These are phyloP conservation scores for Lasioglossum leucozonium DNA, from an alignment of 2,888 invertebrate species.

Conservation along the genomic window DNA sequence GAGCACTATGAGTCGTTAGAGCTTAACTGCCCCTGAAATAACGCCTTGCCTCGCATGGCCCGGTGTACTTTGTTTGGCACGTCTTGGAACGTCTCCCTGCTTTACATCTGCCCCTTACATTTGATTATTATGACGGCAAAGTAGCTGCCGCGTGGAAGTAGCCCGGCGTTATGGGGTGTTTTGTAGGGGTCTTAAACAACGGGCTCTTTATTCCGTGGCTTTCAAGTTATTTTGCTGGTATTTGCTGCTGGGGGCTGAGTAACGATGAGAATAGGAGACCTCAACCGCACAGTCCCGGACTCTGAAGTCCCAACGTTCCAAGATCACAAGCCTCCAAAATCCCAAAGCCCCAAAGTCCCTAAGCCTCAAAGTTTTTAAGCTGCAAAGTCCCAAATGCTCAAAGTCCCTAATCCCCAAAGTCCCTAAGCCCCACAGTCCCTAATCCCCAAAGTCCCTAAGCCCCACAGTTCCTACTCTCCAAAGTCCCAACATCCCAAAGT, in stretches of 20 bases:
- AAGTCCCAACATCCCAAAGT: too few relatives aligned
- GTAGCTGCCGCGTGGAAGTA: not conserved
- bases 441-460: too few relatives aligned
- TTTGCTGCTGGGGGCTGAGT: not conserved
- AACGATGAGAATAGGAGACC: not conserved
- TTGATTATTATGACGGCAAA: not conserved
- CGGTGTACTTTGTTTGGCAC: conserved; percentile 48
- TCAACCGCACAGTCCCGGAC: not conserved
- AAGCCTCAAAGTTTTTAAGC: too few relatives aligned
- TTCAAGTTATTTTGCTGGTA: not conserved
- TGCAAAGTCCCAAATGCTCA: too few relatives aligned
- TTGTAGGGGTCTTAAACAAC: not conserved
- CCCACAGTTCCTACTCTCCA: rapidly evolving
- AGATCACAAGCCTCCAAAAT: rapidly evolving
- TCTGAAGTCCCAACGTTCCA: too few relatives aligned
- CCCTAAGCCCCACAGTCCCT: not conserved
- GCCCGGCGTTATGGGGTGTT: not conserved
- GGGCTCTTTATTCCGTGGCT: not conserved
- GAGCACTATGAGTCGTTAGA: conserved; percentile 40
- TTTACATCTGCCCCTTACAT: conserved; percentile 6
- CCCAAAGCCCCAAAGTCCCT: not conserved
- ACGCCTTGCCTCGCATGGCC: conserved; percentile 33
- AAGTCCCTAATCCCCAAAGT: not conserved
- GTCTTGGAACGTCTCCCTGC: not conserved
- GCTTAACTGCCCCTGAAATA: conserved; percentile 56